A percentile compares a stretch with the other conserved stretches of the same genome.
Evolutionary conservation across 1,140 invertebrate genomes (phyloP).

Genomic region (Habropoda laboriosa): DNA sequence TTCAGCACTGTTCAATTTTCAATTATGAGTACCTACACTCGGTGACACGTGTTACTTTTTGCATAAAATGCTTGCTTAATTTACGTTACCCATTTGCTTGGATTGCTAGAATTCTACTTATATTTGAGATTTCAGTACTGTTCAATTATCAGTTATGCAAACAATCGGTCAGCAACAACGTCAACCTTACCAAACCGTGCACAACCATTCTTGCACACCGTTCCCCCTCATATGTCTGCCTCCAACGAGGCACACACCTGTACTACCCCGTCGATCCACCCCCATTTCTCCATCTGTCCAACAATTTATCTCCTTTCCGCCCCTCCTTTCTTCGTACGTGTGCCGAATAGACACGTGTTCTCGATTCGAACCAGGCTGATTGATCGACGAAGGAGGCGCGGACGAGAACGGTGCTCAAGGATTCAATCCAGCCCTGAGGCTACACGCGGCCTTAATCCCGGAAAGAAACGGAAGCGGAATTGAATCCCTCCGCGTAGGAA

Average conservation of each 20-base stretch:
- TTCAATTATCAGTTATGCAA: no score
- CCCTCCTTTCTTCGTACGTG: conserved; percentile 41
- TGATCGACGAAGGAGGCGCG: conserved; percentile 59
- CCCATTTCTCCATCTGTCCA: conserved; percentile 48
- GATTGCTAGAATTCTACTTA: no score
- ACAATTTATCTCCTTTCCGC: conserved; percentile 43
- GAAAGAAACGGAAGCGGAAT: conserved; percentile 45
- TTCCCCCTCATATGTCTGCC: conserved; percentile 14
- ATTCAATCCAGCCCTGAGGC: conserved; percentile 55
- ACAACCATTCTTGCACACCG: no score
- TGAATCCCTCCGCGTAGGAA: conserved; percentile 33
- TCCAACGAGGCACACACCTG: conserved; percentile 12
- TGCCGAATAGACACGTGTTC: conserved; percentile 52
- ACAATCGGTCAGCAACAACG: no score
- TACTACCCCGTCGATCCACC: not conserved
- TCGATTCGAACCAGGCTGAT: conserved; percentile 37
- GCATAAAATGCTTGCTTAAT: no score
- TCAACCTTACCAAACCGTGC: no score
- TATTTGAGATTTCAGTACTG: no score
- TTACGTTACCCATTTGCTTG: no score
- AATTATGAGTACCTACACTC: no score
- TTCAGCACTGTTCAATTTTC: no score
- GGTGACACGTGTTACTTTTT: no score
- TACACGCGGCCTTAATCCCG: conserved; percentile 59
- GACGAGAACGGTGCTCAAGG: conserved; percentile 46